Base-by-base conservation (phyloP, 1,140 invertebrate species). In the Chrysopa pallens region DNA sequence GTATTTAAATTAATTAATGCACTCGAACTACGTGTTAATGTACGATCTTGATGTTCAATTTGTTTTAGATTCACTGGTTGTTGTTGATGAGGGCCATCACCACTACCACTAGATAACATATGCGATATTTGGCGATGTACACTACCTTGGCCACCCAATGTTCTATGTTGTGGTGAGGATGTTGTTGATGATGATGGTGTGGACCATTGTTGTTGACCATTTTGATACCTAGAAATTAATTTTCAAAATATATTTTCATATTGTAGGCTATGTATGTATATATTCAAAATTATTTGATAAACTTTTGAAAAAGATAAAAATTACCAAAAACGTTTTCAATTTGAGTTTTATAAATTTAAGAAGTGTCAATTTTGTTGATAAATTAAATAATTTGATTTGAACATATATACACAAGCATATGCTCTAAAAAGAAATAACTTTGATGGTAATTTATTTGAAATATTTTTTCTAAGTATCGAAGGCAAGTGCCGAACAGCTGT, bases 41-140 rank as follows among this genome's bases (percentile, higher is more conserved):
- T 42, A 8, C 23, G 17, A 43, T 36, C 27, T 33, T 33, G 31
- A 12, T 12, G 12, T 37, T 47, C 48, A 12, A 47, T 45, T 28
- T 45, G 46, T 43, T 51, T 47, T 8, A 51, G 38, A 36, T 42
- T 49, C 29, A 48, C 44, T n/a, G 48, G 45, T 6, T 47, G 36
- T 7, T 36, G 28, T 29, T 35, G 40, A 11, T 33, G 33, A n/a
- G 31, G 47, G 40, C 44, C 39, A 12, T 50, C 49, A 36, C 40
- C 29, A 33, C 44, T 43, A 23, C 42, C 44, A 17, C 55, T 52
- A 29, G 59, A 54, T 45, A 60, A 48, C 39, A 61, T 42, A 40
- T 62, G 58, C n/a, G 59, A 59, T n/a, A 60, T 57, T 47, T 59
- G 55, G 40, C 56, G 44, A 46, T 60, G 58, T 8, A 58, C 48